These are phyloP conservation scores for Chesias legatella DNA, from an alignment of 2,888 invertebrate species.

Conservation along the genomic window DNA sequence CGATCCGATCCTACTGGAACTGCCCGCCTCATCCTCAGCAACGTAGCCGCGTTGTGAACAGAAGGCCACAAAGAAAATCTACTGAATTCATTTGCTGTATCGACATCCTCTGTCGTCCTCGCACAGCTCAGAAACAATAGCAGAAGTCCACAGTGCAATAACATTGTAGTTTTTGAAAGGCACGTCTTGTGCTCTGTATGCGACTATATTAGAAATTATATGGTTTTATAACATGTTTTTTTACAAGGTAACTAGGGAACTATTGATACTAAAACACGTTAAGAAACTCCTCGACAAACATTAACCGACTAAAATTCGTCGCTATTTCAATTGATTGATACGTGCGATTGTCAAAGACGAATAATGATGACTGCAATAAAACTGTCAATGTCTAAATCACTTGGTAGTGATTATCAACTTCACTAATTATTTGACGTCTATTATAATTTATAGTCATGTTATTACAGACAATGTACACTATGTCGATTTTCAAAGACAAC, in stretches of 20 bases:
- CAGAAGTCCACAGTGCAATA: conserved; percentile 46
- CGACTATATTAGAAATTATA: neutral
- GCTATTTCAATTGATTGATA: no score
- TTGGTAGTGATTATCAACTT: no score
- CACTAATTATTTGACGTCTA: no score
- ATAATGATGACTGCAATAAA: no score
- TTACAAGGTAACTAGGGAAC: neutral
- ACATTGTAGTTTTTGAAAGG: conserved; percentile 30
- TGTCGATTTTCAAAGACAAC: no score
- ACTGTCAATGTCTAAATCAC: no score
- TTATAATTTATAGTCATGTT: no score
- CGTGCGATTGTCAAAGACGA: no score
- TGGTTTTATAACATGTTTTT: neutral
- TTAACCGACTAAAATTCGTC: no score
- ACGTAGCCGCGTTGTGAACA: conserved; percentile 45
- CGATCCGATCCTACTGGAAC: conserved; percentile 10
- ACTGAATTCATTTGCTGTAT: conserved; percentile 36
- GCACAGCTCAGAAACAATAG: conserved; percentile 49
- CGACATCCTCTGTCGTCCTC: conserved; percentile 38
- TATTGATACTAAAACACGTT: no score
- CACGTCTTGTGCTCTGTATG: neutral
- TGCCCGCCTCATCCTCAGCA: conserved; percentile 42
- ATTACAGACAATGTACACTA: no score
- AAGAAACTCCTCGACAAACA: no score
- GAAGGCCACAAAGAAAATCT: conserved; percentile 58